Evolutionary conservation across 2,888 invertebrate species (phyloP).

Genomic region (Clitarchus hookeri): DNA sequence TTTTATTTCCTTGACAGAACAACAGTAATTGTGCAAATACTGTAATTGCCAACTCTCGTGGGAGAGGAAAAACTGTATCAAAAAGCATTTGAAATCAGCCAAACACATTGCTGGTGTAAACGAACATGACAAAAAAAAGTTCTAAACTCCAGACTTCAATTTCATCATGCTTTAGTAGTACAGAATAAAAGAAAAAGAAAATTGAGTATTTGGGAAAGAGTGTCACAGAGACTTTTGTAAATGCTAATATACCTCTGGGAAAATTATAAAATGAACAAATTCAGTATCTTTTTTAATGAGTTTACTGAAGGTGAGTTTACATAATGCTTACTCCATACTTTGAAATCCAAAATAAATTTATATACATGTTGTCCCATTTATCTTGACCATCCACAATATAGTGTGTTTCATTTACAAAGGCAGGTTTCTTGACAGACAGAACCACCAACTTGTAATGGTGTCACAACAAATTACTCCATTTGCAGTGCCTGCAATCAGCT

Average conservation of each 20-base stretch:
- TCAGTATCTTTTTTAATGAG: not conserved
- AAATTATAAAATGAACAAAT: not conserved
- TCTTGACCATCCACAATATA: no score
- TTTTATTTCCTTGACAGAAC: not conserved
- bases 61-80: not conserved
- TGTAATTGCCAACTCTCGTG: not conserved
- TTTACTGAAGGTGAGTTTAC: no score
- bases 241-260: not conserved
- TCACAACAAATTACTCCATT: no score
- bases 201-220: not conserved
- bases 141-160: not conserved
- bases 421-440: no score
- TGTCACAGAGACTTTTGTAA: not conserved
- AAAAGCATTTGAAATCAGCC: not conserved
- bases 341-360: no score
- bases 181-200: not conserved
- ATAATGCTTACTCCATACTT: no score
- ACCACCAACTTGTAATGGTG: no score
- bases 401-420: no score
- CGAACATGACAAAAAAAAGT: not conserved
- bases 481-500: no score
- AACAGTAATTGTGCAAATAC: not conserved
- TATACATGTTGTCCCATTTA: no score
- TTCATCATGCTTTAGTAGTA: not conserved
- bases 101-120: not conserved